These are phyloP conservation scores for Sparidentex hasta DNA, from an alignment of 2,797 vertebrate genomes.

Conservation along the genomic window DNA sequence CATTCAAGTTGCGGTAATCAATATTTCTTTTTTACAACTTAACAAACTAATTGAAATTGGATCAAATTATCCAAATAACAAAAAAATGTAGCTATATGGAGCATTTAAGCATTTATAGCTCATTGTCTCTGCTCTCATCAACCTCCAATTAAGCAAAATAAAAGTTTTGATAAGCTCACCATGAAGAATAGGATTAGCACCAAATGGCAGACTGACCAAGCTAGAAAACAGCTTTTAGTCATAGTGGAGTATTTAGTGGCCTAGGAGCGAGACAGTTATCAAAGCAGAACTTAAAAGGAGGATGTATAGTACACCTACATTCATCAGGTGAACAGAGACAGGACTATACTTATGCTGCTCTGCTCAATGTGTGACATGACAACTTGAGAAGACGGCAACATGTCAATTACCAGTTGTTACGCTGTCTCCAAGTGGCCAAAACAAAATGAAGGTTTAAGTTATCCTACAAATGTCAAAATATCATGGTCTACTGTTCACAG, in stretches of 20 bases:
- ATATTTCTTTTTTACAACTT: too few species aligned
- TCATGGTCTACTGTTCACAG: neutral
- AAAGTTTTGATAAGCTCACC: neutral
- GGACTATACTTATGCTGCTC: neutral
- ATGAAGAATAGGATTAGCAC: neutral
- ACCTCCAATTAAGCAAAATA: neutral
- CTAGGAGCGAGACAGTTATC: too few species aligned
- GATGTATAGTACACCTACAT: too few species aligned
- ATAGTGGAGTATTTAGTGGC: too few species aligned
- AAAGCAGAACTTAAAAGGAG: neutral
- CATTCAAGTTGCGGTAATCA: neutral
- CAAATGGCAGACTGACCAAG: neutral
- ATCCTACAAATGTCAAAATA: neutral
- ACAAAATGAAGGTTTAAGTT: neutral
- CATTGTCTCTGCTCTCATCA: neutral
- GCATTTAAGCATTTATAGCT: neutral
- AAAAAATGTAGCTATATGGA: too few species aligned
- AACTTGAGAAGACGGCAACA: neutral
- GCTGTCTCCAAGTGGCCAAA: neutral
- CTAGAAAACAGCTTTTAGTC: neutral
- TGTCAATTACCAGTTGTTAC: neutral
- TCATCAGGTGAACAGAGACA: too few species aligned
- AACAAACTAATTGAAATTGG: neutral
- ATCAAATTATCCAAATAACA: neutral
- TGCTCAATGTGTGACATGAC: neutral